Conservation (phyloP, 1,140 invertebrate genomes). For the Lordiphosa mommai region DNA sequence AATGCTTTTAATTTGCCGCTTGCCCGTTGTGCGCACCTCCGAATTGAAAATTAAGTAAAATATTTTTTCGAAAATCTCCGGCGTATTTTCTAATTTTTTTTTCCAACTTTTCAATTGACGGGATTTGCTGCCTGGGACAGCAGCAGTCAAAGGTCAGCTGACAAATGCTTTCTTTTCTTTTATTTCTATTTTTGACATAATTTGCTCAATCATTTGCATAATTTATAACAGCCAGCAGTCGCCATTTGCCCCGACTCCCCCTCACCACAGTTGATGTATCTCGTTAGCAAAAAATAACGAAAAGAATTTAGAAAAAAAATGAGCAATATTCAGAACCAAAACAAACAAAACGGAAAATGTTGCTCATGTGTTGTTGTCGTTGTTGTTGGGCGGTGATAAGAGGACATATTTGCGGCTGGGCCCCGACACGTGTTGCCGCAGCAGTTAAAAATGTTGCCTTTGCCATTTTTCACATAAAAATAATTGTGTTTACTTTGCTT, state of each 20-base stretch:
- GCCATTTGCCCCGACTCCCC: constrained; percentile 10
- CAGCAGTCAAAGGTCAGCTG: constrained; percentile 56
- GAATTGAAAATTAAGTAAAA: constrained; percentile 12
- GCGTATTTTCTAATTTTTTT: constrained; percentile 14
- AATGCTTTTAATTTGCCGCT: too few relatives aligned
- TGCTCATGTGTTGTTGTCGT: background rate
- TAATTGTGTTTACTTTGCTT: constrained; percentile 72
- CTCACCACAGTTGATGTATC: constrained; percentile 14
- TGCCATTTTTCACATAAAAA: constrained; percentile 57
- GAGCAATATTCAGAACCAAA: constrained; percentile 50
- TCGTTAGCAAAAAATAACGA: constrained; percentile 51
- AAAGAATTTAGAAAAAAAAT: constrained; percentile 7
- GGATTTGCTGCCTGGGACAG: constrained; percentile 58
- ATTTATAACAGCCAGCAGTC: constrained; percentile 61
- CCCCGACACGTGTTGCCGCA: constrained; percentile 48
- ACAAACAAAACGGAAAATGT: constrained; percentile 41
- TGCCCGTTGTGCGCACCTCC: too few relatives aligned
- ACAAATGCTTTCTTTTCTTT: constrained; percentile 14
- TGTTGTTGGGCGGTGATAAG: constrained; percentile 44
- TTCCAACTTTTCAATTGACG: constrained; percentile 62
- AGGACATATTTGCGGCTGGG: constrained; percentile 55
- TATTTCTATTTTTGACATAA: constrained; percentile 59
- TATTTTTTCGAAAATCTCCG: constrained; percentile 22
- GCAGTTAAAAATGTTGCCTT: constrained; percentile 40
- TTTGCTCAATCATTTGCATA: constrained; percentile 76